These are phyloP conservation scores for Calycopis cecrops DNA, from an alignment of 1,140 invertebrate genomes.

Conservation along the genomic window DNA sequence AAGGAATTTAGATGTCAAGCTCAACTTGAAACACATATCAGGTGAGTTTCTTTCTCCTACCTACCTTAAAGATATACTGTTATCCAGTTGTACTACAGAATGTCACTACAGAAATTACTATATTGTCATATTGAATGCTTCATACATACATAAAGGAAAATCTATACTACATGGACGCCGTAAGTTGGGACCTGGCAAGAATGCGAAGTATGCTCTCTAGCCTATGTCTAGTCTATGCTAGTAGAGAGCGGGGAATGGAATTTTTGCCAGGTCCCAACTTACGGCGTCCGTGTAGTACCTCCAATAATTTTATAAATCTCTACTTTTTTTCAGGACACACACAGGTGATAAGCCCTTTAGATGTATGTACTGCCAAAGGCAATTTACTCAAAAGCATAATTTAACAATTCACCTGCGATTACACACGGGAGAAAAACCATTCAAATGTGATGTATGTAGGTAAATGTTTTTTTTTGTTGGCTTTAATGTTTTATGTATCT, in stretches of 20 bases:
- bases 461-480: constrained; percentile 27
- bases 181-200: no score
- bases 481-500: neutral
- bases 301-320: neutral
- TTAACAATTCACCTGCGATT: constrained; percentile 89
- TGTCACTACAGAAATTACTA: no score
- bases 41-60: constrained; percentile 41
- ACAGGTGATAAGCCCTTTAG: constrained; percentile 80
- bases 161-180: no score
- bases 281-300: no score
- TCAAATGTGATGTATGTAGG: constrained; percentile 88
- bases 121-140: no score
- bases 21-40: constrained; percentile 77
- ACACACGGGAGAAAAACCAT: constrained; percentile 87
- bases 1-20: constrained; percentile 77
- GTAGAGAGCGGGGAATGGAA: no score
- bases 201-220: no score
- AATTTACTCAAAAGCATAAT: constrained; percentile 90
- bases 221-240: no score
- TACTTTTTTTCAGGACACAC: constrained; percentile 68
- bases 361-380: constrained; percentile 84
- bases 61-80: no score
- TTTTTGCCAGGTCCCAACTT: no score
- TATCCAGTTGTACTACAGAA: no score
- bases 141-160: no score